These are phyloP conservation scores for Notodonta ziczac DNA, from an alignment of 2,888 invertebrate species.

Conservation along the genomic window DNA sequence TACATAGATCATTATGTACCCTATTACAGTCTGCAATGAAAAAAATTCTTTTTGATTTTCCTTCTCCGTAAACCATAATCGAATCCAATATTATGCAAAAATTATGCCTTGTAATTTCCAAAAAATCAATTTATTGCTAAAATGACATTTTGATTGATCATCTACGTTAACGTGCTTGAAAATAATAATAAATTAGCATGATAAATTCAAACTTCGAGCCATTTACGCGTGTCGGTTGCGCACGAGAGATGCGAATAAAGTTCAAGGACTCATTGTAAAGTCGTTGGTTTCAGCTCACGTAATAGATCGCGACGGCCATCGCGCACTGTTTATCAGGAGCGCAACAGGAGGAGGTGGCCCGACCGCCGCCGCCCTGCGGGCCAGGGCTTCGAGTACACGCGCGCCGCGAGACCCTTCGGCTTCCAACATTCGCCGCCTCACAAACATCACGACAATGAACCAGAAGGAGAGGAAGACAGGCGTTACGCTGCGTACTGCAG, in stretches of 20 bases:
- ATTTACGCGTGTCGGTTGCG: conserved; percentile 42
- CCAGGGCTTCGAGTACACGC: conserved; percentile 29
- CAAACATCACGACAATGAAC: conserved; percentile 53
- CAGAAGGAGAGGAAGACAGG: conserved; percentile 56
- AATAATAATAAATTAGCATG: conserved; percentile 3
- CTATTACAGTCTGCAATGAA: too few species aligned
- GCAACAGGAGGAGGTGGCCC: conserved; percentile 63
- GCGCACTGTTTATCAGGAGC: conserved; percentile 63
- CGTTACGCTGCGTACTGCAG: conserved; percentile 60
- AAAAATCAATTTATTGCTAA: background rate
- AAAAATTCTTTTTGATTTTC: too few species aligned
- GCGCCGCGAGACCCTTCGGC: conserved; percentile 36
- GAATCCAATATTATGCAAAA: too few species aligned
- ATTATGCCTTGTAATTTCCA: too few species aligned
- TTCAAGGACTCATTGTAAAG: conserved; percentile 53
- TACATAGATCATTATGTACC: too few species aligned
- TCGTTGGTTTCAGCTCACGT: conserved; percentile 55
- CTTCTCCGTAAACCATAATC: too few species aligned
- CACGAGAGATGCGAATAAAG: conserved; percentile 44
- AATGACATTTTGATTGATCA: background rate
- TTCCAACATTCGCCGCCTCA: conserved; percentile 39
- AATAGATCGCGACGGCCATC: conserved; percentile 62
- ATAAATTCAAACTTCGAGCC: conserved; percentile 22
- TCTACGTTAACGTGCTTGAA: conserved; percentile 2
- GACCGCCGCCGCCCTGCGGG: conserved; percentile 43